A percentile compares a stretch with the other conserved stretches of the same genome.
These are phyloP conservation scores for Eciton burchellii DNA, from an alignment of 1,140 invertebrate genomes.

Conservation along the genomic window DNA sequence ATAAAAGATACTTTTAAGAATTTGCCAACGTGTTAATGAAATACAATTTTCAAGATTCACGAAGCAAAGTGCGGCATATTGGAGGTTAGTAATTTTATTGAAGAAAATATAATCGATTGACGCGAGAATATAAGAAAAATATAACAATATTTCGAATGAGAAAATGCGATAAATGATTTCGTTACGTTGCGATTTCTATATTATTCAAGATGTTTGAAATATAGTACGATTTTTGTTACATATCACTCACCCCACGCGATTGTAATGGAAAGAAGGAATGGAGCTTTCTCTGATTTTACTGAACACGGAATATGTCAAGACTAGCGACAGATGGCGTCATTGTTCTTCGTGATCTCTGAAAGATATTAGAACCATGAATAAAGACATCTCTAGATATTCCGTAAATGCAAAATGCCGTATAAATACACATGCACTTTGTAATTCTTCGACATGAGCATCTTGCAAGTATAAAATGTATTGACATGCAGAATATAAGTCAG, in stretches of 20 bases:
- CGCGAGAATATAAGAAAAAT: slow-evolving; percentile 44
- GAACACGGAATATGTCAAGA: too few species aligned
- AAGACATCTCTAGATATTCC: not conserved
- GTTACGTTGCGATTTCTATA: not conserved
- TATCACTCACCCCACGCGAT: slow-evolving; percentile 55
- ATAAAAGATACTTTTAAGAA: not conserved
- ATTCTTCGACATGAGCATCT: too few species aligned
- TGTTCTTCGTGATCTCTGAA: slow-evolving; percentile 2
- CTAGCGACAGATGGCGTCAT: not conserved
- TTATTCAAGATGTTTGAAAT: slow-evolving; percentile 54
- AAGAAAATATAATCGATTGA: not conserved
- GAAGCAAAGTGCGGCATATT: not conserved
- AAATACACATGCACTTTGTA: not conserved
- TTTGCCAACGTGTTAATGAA: too few species aligned
- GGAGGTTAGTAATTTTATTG: slow-evolving; percentile 45
- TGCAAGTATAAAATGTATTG: not conserved
- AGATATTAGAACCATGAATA: not conserved
- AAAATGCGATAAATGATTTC: not conserved
- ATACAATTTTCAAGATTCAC: not conserved
- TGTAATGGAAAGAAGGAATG: slow-evolving; percentile 54
- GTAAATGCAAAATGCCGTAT: not conserved
- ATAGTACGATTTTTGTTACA: slow-evolving; percentile 37
- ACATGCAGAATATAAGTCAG: slow-evolving; percentile 8
- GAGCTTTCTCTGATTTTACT: not conserved
- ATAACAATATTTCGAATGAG: not conserved